Percentiles rank a stretch among this genome's conserved stretches.
Evolutionary conservation across 2,888 invertebrate genomes (phyloP).

Genomic region (Calameuta pallipes): DNA sequence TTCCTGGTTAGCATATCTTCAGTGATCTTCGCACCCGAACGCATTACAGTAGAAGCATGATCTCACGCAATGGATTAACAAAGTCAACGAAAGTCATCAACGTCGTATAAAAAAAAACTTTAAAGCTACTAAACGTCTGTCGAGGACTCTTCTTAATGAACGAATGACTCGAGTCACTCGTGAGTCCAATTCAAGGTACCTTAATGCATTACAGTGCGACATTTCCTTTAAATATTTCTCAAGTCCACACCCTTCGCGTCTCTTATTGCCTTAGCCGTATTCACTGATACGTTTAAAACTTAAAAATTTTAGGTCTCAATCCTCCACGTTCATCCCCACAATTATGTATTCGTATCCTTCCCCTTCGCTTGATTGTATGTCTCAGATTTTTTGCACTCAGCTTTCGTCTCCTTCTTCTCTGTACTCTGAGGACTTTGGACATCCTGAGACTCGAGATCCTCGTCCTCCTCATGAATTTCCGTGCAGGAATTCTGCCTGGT

Average conservation of each 20-base stretch:
- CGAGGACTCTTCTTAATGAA: neutral
- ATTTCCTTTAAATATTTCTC: neutral
- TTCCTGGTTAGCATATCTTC: neutral
- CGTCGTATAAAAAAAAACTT: neutral
- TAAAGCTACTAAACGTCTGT: neutral
- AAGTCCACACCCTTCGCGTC: neutral
- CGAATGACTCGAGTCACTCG: neutral
- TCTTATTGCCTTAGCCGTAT: neutral
- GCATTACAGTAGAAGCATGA: neutral
- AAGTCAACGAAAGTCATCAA: neutral
- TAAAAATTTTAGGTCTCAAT: neutral
- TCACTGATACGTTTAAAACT: neutral
- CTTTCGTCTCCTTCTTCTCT: slow-evolving; percentile 31
- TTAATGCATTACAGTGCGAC: neutral
- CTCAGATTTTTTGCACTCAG: slow-evolving; percentile 15
- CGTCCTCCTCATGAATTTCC: slow-evolving; percentile 68
- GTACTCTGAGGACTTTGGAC: slow-evolving; percentile 26
- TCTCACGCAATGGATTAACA: neutral
- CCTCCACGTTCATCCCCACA: neutral
- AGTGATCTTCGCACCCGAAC: neutral
- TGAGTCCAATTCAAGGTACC: neutral
- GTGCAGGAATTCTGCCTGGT: slow-evolving; percentile 67
- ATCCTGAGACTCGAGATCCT: slow-evolving; percentile 44
- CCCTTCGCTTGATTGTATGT: neutral
- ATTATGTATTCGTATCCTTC: neutral